These are phyloP conservation scores for Orientallactaga sibirica DNA, from an alignment of 2,797 vertebrate genomes.

Conservation along the genomic window DNA sequence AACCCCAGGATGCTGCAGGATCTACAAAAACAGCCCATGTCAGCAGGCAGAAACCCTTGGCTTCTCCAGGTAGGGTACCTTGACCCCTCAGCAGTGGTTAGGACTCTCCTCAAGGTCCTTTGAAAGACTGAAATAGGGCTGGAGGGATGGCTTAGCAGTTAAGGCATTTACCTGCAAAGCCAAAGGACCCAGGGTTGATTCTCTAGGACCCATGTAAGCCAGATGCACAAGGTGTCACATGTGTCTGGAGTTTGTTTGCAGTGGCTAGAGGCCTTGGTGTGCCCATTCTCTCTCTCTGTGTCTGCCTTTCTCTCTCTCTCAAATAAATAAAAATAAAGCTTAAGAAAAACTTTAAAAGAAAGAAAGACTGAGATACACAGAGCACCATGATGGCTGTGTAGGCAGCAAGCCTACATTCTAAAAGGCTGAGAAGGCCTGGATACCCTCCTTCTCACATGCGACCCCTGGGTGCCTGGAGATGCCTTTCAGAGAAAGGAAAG, in stretches of 20 bases:
- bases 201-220: no score
- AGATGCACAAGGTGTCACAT: no score
- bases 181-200: no score
- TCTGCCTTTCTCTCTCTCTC: no score
- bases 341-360: no score
- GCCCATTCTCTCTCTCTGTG: no score
- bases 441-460: no score
- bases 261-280: no score
- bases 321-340: no score
- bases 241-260: no score
- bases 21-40: not conserved
- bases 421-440: not conserved
- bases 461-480: not conserved
- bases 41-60: not conserved
- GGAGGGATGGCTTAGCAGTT: no score
- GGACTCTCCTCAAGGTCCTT: not conserved
- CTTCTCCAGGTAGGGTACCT: not conserved
- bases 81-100: not conserved
- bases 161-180: no score
- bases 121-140: conserved; percentile 77
- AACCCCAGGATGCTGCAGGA: not conserved
- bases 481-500: not conserved
- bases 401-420: rapidly evolving
- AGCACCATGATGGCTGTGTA: conserved; percentile 66
- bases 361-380: conserved; percentile 82